Conservation (phyloP, 2,113 vertebrate species). For the Plecturocebus donacophilus region DNA sequence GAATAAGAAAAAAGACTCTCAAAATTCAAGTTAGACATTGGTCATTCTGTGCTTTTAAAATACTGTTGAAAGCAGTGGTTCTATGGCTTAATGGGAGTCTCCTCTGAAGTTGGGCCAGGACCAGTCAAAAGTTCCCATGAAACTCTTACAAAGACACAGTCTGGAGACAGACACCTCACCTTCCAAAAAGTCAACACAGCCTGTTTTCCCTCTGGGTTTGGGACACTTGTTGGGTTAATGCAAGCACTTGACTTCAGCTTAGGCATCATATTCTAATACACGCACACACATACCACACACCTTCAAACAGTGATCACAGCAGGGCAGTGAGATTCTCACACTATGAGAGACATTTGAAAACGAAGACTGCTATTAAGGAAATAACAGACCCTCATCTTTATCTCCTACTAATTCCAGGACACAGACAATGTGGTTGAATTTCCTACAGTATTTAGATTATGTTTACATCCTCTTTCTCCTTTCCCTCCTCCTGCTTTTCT, state of each 20-base stretch:
- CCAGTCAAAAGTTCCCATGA: not conserved
- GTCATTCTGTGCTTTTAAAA: not conserved
- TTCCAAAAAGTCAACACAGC: not conserved
- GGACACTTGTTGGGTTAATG: not conserved
- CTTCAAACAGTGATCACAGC: not conserved
- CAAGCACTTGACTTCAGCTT: not conserved
- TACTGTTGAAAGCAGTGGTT: not conserved
- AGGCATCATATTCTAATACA: not conserved
- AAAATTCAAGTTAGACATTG: not conserved
- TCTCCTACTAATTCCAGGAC: not conserved
- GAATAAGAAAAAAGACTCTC: not conserved
- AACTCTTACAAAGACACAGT: not conserved
- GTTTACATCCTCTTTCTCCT: not conserved
- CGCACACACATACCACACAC: not conserved
- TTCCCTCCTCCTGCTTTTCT: not conserved
- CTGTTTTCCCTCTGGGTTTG: not conserved
- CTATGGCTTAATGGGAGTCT: too few species aligned
- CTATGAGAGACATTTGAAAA: not conserved
- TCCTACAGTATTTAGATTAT: too few species aligned
- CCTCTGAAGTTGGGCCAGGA: not conserved
- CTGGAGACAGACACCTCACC: not conserved
- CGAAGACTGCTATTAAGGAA: not conserved
- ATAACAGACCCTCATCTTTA: not conserved
- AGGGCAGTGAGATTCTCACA: not conserved
- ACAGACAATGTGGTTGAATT: not conserved